Evolutionary conservation across 2,888 invertebrate species (phyloP).

Genomic region (Gari tellinella): DNA sequence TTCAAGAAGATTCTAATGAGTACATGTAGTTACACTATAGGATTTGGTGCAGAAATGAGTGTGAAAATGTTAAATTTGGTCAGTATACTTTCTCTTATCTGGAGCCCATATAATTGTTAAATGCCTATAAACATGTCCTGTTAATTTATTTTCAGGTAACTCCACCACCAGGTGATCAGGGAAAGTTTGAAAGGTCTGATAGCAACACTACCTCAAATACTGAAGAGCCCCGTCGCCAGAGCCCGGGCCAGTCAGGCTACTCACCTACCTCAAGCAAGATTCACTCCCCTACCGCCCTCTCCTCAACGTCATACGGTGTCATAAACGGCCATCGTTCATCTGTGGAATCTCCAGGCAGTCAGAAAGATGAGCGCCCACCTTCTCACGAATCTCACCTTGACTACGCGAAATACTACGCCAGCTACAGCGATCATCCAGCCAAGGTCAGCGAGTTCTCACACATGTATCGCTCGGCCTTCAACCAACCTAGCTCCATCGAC

Average conservation of each 20-base stretch:
- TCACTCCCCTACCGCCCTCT: slow-evolving; percentile 54
- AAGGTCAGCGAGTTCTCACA: slow-evolving; percentile 47
- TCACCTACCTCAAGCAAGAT: slow-evolving; percentile 57
- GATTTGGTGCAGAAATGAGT: too few relatives aligned
- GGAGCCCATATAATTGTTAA: too few relatives aligned
- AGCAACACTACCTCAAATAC: slow-evolving; percentile 15
- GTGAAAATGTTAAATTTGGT: too few relatives aligned
- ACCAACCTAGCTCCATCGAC: slow-evolving; percentile 41
- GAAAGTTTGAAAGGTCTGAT: slow-evolving; percentile 19
- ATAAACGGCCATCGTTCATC: slow-evolving; percentile 38
- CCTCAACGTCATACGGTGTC: slow-evolving; percentile 43
- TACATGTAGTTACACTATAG: too few relatives aligned
- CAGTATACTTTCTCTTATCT: too few relatives aligned
- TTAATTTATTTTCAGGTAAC: slow-evolving; percentile 34
- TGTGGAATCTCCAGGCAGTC: slow-evolving; percentile 40
- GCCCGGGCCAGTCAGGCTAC: slow-evolving; percentile 47
- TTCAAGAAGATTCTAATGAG: too few relatives aligned
- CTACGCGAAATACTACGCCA: slow-evolving; percentile 28
- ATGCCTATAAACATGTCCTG: too few relatives aligned
- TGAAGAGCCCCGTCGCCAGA: slow-evolving; percentile 27
- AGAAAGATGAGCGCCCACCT: slow-evolving; percentile 42
- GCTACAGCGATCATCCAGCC: slow-evolving; percentile 60
- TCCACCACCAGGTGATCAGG: slow-evolving; percentile 39
- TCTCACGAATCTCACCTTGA: slow-evolving; percentile 38
- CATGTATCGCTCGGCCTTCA: slow-evolving; percentile 49